These are phyloP conservation scores for Anas platyrhynchos DNA, from an alignment of 2,113 vertebrate species.

Conservation along the genomic window DNA sequence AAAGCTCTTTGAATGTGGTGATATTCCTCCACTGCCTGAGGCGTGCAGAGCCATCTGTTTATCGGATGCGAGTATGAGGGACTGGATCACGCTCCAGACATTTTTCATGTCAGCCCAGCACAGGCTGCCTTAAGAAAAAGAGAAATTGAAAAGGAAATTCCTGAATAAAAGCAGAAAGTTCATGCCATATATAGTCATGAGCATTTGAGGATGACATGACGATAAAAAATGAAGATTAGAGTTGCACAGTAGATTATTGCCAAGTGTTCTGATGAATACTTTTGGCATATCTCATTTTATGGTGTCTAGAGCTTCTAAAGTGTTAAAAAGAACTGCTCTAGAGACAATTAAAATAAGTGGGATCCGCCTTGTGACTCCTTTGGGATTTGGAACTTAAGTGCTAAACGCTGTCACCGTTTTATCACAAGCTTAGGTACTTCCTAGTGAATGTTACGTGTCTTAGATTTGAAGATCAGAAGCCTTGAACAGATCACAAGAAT, in stretches of 20 bases:
- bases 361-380: neutral
- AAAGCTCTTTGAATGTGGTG: neutral
- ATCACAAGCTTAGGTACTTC: neutral
- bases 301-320: neutral
- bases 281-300: neutral
- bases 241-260: neutral
- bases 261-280: neutral
- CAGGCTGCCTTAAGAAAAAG: neutral
- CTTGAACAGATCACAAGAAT: neutral
- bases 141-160: slow-evolving; percentile 29
- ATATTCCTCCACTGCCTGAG: neutral
- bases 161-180: slow-evolving; percentile 31
- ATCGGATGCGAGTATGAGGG: neutral
- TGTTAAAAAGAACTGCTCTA: neutral
- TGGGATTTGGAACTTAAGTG: neutral
- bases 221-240: neutral
- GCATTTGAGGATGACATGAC: neutral
- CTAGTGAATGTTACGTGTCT: neutral
- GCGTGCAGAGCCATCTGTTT: neutral
- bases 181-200: slow-evolving; percentile 26
- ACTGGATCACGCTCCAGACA: neutral
- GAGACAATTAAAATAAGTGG: slow-evolving; percentile 24
- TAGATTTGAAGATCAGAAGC: neutral
- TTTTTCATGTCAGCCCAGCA: neutral
- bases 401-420: neutral